A percentile compares a stretch with the other conserved stretches of the same genome.
phyloP scores from a whole-genome alignment of 1,140 invertebrate genomes.

The Drusus annulatus region DNA sequence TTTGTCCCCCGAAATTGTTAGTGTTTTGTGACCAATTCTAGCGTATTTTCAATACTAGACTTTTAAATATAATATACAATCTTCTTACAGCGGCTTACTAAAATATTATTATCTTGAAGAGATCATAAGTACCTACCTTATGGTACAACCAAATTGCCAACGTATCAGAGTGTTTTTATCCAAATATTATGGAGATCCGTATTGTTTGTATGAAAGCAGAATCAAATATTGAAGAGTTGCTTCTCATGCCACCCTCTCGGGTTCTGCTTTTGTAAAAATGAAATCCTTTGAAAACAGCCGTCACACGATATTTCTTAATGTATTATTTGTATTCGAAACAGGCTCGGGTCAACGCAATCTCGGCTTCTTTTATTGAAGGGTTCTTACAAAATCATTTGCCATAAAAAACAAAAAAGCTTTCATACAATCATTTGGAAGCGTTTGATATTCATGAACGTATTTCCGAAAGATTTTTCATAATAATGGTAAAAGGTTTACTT shows the following conservation, averaged over 20 bases:
- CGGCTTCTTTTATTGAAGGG: constrained; percentile 58
- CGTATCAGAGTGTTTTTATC: not conserved
- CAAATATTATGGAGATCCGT: not conserved
- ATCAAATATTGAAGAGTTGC: constrained; percentile 26
- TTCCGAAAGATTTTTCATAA: constrained; percentile 10
- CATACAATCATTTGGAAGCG: constrained; percentile 8
- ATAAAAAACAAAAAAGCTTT: constrained; percentile 53
- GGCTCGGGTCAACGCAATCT: constrained; percentile 50
- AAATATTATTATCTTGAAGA: too few relatives aligned
- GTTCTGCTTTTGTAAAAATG: not conserved
- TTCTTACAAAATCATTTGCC: constrained; percentile 59
- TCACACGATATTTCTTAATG: constrained; percentile 56
- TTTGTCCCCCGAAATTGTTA: too few relatives aligned
- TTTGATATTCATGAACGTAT: constrained; percentile 45
- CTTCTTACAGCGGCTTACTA: too few relatives aligned
- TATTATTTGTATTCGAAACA: constrained; percentile 55
- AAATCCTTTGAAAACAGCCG: constrained; percentile 41
- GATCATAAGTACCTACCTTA: too few relatives aligned
- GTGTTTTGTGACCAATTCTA: too few relatives aligned
- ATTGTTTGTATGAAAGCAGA: not conserved
- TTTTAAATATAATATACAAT: too few relatives aligned
- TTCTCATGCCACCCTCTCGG: not conserved
- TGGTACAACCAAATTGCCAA: too few relatives aligned
- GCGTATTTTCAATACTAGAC: too few relatives aligned
- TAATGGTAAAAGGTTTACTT: not conserved